Conservation (phyloP, 2,113 vertebrate species). For the Apus apus region DNA sequence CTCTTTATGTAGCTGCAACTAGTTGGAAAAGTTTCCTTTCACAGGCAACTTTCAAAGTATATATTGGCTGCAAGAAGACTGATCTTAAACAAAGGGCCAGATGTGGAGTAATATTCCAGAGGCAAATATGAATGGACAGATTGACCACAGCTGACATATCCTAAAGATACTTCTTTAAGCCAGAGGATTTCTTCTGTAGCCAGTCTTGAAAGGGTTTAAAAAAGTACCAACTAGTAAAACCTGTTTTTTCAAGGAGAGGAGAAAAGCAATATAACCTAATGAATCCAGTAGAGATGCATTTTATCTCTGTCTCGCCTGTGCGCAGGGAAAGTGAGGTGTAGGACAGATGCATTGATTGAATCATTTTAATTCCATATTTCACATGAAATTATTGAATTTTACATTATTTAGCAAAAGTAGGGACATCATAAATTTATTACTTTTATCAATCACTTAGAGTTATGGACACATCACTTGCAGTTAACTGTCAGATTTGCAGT, state of each 20-base stretch:
- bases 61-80: background rate
- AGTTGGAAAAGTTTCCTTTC: background rate
- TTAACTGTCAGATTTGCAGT: background rate
- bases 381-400: constrained; percentile 22
- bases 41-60: background rate
- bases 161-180: background rate
- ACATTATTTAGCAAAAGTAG: constrained; percentile 32
- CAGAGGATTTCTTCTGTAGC: background rate
- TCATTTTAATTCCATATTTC: background rate
- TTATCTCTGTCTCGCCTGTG: background rate
- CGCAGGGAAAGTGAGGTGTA: background rate
- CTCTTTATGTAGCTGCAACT: background rate
- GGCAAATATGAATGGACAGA: background rate
- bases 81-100: background rate
- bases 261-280: background rate
- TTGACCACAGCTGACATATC: background rate
- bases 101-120: background rate
- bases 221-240: background rate
- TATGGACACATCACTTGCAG: background rate
- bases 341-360: background rate
- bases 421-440: background rate
- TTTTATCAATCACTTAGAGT: constrained; percentile 39
- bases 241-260: background rate
- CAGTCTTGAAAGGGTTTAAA: background rate
- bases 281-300: background rate